Conservation (phyloP, 1,140 invertebrate species). For the Euschistus heros region DNA sequence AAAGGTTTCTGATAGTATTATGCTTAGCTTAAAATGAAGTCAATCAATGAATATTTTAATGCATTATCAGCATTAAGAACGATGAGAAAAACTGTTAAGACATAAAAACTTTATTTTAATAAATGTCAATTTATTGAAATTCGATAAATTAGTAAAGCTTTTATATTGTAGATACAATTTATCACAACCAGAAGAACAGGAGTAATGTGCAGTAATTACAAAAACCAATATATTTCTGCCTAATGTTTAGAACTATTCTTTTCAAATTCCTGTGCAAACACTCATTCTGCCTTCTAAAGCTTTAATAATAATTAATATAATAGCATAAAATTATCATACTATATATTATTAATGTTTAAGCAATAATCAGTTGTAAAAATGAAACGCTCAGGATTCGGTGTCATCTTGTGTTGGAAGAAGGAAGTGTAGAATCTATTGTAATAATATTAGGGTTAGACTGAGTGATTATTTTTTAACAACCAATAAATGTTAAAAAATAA, state of each 20-base stretch:
- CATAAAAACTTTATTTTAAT: background rate
- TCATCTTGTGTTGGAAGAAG: background rate
- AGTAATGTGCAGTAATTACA: background rate
- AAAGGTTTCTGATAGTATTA: too few relatives aligned
- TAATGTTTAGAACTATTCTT: background rate
- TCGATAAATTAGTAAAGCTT: background rate
- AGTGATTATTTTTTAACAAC: background rate
- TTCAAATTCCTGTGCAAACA: background rate
- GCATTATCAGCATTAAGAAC: too few relatives aligned
- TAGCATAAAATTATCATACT: background rate
- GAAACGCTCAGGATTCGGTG: background rate
- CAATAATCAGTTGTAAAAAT: background rate
- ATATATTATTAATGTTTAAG: background rate
- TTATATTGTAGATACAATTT: background rate
- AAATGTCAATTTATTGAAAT: background rate
- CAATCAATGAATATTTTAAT: too few relatives aligned
- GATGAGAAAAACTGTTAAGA: too few relatives aligned
- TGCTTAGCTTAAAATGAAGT: too few relatives aligned
- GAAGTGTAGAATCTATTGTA: background rate
- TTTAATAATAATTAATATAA: background rate
- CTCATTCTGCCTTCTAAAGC: slow-evolving; percentile 10
- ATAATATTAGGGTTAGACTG: background rate
- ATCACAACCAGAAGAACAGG: background rate
- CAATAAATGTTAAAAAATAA: background rate
- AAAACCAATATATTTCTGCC: background rate